phyloP scores from a whole-genome alignment of 2,888 invertebrate species.

The Archaeoteleia sp. region DNA sequence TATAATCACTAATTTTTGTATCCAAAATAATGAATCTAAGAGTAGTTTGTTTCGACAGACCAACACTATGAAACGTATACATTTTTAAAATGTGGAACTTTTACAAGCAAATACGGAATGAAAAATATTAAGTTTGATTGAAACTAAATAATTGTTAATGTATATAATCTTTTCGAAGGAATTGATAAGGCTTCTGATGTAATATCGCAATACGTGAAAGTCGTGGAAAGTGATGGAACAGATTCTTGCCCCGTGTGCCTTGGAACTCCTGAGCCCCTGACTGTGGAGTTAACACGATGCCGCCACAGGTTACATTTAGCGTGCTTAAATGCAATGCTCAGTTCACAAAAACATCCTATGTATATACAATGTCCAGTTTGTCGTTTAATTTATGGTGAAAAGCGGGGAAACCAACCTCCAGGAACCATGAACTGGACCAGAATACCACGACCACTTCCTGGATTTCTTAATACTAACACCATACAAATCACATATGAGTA shows the following conservation, averaged over 20 bases:
- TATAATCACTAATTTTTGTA: no score
- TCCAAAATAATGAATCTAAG: no score
- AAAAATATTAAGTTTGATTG: no score
- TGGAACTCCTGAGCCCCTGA: slow-evolving; percentile 77
- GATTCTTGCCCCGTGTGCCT: slow-evolving; percentile 85
- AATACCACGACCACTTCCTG: slow-evolving; percentile 82
- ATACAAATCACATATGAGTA: slow-evolving; percentile 90
- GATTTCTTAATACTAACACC: slow-evolving; percentile 81
- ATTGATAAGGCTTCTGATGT: slow-evolving; percentile 79
- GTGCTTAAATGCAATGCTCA: slow-evolving; percentile 86
- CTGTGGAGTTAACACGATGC: slow-evolving; percentile 83
- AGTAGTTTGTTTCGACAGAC: no score
- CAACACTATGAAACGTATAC: no score
- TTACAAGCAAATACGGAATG: no score
- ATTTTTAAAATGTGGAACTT: no score
- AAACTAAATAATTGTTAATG: background rate
- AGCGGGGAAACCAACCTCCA: slow-evolving; percentile 86
- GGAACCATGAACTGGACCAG: slow-evolving; percentile 90
- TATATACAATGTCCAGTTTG: slow-evolving; percentile 92
- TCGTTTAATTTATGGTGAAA: slow-evolving; percentile 88
- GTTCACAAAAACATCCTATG: slow-evolving; percentile 78
- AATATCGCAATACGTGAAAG: slow-evolving; percentile 82
- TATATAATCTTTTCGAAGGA: slow-evolving; percentile 69
- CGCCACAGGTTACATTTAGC: slow-evolving; percentile 87
- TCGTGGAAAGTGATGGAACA: slow-evolving; percentile 81